A percentile compares a stretch with the other conserved stretches of the same genome.
phyloP scores from a whole-genome alignment of 2,797 vertebrate genomes.

The Notolabrus celidotus region DNA sequence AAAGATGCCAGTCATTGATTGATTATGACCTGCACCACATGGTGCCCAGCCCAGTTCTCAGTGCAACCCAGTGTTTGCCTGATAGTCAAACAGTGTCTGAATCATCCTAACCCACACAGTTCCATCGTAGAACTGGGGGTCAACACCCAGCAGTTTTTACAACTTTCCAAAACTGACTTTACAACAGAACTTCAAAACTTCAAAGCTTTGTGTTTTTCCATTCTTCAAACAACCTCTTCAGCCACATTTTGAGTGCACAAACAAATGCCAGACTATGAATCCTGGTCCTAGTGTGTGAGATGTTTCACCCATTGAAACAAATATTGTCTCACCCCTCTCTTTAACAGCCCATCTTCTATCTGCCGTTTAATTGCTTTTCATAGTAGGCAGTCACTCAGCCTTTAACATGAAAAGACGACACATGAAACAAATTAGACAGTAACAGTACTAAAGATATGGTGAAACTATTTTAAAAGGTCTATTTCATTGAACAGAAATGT shows the following conservation, averaged over 20 bases:
- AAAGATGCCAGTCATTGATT: constrained; percentile 42
- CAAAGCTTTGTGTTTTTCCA: too few species aligned
- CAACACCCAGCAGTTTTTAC: neutral
- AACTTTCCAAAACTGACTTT: neutral
- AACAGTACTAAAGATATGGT: neutral
- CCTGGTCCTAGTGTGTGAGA: neutral
- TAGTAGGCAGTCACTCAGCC: neutral
- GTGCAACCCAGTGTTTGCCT: constrained; percentile 15
- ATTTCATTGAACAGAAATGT: constrained; percentile 9
- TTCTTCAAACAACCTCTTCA: too few species aligned
- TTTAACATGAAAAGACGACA: neutral
- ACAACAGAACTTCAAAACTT: too few species aligned
- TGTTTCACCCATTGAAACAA: neutral
- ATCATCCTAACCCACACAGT: neutral
- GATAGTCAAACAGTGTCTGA: constrained; percentile 16
- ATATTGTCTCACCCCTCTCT: neutral
- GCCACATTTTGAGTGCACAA: too few species aligned
- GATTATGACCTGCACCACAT: constrained; percentile 39
- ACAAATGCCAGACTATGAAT: too few species aligned
- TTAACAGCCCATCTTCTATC: neutral
- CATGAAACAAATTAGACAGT: neutral
- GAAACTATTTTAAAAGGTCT: neutral
- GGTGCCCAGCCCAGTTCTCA: constrained; percentile 20
- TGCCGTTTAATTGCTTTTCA: neutral
- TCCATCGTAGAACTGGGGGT: neutral